Percentiles rank a stretch among this genome's conserved stretches.
phyloP scores from a whole-genome alignment of 2,888 invertebrate species.

The Piscicola geometra region DNA sequence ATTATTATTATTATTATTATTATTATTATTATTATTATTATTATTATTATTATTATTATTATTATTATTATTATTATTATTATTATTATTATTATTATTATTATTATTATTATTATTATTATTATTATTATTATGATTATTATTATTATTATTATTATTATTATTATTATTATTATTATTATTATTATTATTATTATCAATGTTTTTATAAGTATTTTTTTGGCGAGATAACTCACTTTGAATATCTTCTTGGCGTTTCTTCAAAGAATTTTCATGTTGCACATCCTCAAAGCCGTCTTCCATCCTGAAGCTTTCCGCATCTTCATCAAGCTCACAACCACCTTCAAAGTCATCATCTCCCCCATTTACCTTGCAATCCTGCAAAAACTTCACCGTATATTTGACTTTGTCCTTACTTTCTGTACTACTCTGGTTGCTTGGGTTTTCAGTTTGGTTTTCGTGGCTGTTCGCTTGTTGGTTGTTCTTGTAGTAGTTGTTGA shows the following conservation, averaged over 20 bases:
- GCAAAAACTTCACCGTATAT: no score
- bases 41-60: neutral
- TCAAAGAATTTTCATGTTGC: no score
- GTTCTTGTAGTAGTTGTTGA: conserved; percentile 20
- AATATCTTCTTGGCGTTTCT: no score
- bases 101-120: neutral
- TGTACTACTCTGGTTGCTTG: neutral
- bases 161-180: no score
- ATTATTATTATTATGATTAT: neutral
- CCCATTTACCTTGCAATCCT: neutral
- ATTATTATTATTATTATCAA: neutral
- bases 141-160: neutral
- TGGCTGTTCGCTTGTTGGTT: no score
- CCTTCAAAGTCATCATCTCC: neutral
- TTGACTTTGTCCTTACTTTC: neutral
- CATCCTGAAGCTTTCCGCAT: no score
- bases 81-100: conserved; percentile 17
- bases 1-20: conserved; percentile 24
- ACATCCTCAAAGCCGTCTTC: no score
- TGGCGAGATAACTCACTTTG: no score
- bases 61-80: conserved; percentile 22
- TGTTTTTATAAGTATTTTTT: conserved; percentile 4
- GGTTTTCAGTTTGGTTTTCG: neutral
- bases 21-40: neutral
- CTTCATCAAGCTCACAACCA: neutral